These are phyloP conservation scores for Stenodera caucasica DNA, from an alignment of 2,888 invertebrate genomes.

Conservation along the genomic window DNA sequence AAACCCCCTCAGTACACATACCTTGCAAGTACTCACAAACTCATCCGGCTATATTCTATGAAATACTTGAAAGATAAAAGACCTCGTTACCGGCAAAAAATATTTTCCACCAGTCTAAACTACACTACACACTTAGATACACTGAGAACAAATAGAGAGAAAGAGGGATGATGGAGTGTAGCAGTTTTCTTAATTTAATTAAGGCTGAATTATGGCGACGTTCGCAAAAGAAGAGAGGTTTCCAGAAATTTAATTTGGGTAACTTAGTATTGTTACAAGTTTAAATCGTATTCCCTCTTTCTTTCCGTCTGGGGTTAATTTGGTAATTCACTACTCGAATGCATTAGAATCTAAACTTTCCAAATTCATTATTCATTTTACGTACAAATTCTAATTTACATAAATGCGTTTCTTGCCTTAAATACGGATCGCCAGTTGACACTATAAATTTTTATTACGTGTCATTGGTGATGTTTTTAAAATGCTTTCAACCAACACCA, in stretches of 20 bases:
- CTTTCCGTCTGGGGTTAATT: slow-evolving; percentile 42
- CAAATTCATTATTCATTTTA: slow-evolving; percentile 47
- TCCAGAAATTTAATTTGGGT: slow-evolving; percentile 52
- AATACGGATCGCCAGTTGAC: slow-evolving; percentile 33
- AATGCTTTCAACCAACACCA: background rate
- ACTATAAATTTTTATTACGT: slow-evolving; percentile 36
- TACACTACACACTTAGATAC: background rate
- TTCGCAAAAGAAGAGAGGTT: slow-evolving; percentile 44
- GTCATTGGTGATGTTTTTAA: slow-evolving; percentile 15
- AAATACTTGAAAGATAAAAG: slow-evolving; percentile 47
- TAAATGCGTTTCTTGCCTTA: slow-evolving; percentile 42
- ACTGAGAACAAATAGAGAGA: background rate
- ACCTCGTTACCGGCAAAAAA: slow-evolving; percentile 51
- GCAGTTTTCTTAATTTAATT: slow-evolving; percentile 50
- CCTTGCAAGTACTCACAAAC: slow-evolving; percentile 34
- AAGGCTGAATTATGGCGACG: slow-evolving; percentile 38
- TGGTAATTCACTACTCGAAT: slow-evolving; percentile 45
- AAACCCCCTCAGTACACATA: background rate
- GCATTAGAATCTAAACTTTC: slow-evolving; percentile 42
- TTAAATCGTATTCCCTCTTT: slow-evolving; percentile 45
- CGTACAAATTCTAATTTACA: slow-evolving; percentile 40
- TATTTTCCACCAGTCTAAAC: slow-evolving; percentile 41
- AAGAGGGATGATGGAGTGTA: slow-evolving; percentile 11
- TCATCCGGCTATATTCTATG: slow-evolving; percentile 50
- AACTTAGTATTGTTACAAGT: slow-evolving; percentile 53